These are phyloP conservation scores for Homalodisca vitripennis DNA, from an alignment of 1,140 invertebrate genomes.

Conservation along the genomic window DNA sequence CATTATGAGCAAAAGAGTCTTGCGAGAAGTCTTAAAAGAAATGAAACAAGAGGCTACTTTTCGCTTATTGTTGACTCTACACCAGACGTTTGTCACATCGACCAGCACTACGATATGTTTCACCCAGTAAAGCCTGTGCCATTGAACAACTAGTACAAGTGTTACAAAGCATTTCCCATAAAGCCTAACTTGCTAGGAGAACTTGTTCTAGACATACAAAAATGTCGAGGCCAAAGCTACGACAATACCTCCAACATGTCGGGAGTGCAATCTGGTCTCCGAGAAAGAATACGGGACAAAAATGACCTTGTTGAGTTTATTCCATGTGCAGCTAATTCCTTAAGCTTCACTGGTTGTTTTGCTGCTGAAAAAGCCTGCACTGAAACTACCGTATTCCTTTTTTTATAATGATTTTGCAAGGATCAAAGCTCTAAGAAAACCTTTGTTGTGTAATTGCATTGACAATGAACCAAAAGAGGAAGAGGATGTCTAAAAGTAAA, in stretches of 20 bases:
- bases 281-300: constrained; percentile 26
- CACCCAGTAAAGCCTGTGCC: background rate
- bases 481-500: background rate
- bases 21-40: too few relatives aligned
- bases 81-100: too few relatives aligned
- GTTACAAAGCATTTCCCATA: constrained; percentile 3
- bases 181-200: constrained; percentile 25
- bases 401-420: background rate
- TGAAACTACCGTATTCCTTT: constrained; percentile 4
- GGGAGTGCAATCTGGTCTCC: constrained; percentile 41
- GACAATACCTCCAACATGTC: constrained; percentile 46
- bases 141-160: background rate
- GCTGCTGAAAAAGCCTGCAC: too few relatives aligned
- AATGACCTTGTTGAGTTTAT: constrained; percentile 23
- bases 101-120: too few relatives aligned
- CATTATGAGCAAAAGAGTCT: too few relatives aligned
- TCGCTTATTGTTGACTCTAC: too few relatives aligned
- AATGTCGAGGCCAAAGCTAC: constrained; percentile 44
- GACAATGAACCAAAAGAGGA: background rate
- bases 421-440: constrained; percentile 1
- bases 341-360: too few relatives aligned
- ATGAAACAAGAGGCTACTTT: too few relatives aligned
- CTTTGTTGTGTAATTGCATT: background rate
- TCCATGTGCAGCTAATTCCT: constrained; percentile 17
- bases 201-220: constrained; percentile 29